Conservation (phyloP, 2,888 invertebrate genomes). For the Philereme transversata region DNA sequence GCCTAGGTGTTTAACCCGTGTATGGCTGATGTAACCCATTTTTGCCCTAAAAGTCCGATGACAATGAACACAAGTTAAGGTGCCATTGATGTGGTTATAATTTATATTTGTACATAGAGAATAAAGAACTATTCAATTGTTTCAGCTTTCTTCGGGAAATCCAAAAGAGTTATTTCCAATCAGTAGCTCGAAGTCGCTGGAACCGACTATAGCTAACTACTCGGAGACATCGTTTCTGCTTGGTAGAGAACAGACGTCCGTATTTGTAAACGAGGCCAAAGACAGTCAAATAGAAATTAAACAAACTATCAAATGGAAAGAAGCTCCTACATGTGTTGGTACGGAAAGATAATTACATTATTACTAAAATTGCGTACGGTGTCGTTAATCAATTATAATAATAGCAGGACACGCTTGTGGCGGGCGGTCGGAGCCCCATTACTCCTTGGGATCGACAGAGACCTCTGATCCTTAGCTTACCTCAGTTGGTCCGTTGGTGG, state of each 20-base stretch:
- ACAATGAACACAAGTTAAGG: too few species aligned
- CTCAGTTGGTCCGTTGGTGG: too few species aligned
- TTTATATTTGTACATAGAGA: too few species aligned
- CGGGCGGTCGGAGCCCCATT: too few species aligned
- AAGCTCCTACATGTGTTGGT: slow-evolving; percentile 89
- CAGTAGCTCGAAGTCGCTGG: slow-evolving; percentile 89
- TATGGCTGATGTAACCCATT: too few species aligned
- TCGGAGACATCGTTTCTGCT: slow-evolving; percentile 91
- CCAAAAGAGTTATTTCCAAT: slow-evolving; percentile 94
- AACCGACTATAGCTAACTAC: slow-evolving; percentile 92
- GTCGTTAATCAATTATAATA: not conserved
- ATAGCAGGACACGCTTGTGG: not conserved
- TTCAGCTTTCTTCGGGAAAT: slow-evolving; percentile 82
- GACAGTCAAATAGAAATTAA: slow-evolving; percentile 83
- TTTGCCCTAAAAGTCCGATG: too few species aligned
- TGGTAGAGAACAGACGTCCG: slow-evolving; percentile 93
- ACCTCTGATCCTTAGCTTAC: too few species aligned
- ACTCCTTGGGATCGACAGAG: too few species aligned
- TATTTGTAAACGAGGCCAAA: slow-evolving; percentile 89
- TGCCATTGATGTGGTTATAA: too few species aligned
- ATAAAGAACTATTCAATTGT: not conserved
- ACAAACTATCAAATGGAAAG: slow-evolving; percentile 91
- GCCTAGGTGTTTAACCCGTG: too few species aligned
- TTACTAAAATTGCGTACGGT: too few species aligned
- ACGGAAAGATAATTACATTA: too few species aligned